Conservation (phyloP, 2,113 vertebrate genomes). For the Entomyzon cyanotis region DNA sequence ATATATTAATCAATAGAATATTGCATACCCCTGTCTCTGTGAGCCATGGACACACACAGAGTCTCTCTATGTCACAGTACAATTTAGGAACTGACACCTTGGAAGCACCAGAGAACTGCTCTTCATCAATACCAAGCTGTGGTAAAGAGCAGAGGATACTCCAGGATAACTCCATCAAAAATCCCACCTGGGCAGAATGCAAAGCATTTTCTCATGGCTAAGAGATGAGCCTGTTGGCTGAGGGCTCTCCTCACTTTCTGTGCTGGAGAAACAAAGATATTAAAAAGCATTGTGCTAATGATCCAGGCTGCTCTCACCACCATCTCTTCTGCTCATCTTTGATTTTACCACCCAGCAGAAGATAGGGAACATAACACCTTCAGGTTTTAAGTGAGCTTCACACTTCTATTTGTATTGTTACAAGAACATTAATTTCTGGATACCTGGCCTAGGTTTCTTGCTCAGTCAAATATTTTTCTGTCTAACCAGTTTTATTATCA, state of each 20-base stretch:
- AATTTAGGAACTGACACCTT: fast-evolving
- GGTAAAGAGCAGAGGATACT: background rate
- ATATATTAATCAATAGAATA: background rate
- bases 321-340: background rate
- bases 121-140: background rate
- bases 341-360: background rate
- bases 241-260: background rate
- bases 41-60: background rate
- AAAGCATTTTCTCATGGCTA: background rate
- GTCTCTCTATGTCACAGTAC: fast-evolving
- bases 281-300: background rate
- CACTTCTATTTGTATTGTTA: background rate
- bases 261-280: background rate
- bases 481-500: background rate
- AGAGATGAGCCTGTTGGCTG: background rate
- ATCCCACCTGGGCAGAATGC: background rate
- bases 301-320: background rate
- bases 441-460: background rate
- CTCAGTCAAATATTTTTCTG: background rate
- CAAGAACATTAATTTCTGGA: background rate
- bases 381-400: background rate
- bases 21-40: fast-evolving
- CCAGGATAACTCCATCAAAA: background rate
- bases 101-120: background rate
- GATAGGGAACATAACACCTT: background rate